Conservation (phyloP, 2,113 vertebrate genomes). For the Elgaria multicarinata region DNA sequence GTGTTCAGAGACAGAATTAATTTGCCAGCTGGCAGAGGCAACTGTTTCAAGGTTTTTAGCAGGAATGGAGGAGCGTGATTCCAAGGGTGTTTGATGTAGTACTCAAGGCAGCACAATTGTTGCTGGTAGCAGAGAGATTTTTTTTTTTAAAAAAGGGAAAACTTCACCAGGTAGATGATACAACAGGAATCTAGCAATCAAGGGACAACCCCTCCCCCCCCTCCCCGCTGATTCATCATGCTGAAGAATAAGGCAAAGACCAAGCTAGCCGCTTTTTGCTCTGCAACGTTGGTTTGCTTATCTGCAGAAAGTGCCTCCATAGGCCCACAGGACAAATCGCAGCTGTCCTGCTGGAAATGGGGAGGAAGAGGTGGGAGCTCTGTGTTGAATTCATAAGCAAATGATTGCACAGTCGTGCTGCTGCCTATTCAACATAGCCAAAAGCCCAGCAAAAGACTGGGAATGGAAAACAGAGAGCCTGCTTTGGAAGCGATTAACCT, state of each 20-base stretch:
- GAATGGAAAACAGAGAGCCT: not conserved
- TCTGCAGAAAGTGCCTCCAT: not conserved
- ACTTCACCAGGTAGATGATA: not conserved
- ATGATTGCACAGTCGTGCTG: not conserved
- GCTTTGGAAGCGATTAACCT: not conserved
- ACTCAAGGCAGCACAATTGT: not conserved
- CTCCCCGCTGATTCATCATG: too few species aligned
- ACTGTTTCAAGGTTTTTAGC: not conserved
- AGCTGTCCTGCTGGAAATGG: not conserved
- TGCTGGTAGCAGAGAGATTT: not conserved
- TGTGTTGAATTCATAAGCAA: not conserved
- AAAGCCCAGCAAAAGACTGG: not conserved
- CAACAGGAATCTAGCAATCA: not conserved
- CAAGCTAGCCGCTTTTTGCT: not conserved
- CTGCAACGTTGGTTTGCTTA: not conserved
- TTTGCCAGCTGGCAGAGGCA: not conserved
- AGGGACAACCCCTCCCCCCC: too few species aligned
- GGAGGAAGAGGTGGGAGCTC: not conserved
- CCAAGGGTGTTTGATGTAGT: not conserved
- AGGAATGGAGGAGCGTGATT: not conserved
- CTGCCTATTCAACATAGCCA: not conserved
- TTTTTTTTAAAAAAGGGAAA: not conserved
- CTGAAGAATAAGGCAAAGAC: not conserved
- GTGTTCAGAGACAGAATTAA: not conserved
- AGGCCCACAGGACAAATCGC: not conserved